Percentiles rank a stretch among this genome's conserved stretches.
phyloP scores from a whole-genome alignment of 2,888 invertebrate genomes.

The Noctua pronuba region DNA sequence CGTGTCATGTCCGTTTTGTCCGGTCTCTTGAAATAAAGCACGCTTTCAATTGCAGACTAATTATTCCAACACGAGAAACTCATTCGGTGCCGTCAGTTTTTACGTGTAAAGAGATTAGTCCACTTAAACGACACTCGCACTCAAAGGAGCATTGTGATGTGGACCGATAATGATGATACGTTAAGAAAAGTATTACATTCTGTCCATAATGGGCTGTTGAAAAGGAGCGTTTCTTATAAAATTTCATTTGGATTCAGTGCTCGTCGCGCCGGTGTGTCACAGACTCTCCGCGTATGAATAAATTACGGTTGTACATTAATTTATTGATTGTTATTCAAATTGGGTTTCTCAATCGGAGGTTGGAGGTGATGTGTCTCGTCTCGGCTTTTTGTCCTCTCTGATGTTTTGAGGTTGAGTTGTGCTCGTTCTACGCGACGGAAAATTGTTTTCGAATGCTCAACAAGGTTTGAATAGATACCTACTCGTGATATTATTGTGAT shows the following conservation, averaged over 20 bases:
- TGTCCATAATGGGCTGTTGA: slow-evolving; percentile 84
- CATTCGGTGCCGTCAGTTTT: slow-evolving; percentile 88
- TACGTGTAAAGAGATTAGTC: slow-evolving; percentile 90
- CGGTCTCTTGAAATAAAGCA: slow-evolving; percentile 88
- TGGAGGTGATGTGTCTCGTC: slow-evolving; percentile 87
- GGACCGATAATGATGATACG: slow-evolving; percentile 87
- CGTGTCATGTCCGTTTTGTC: slow-evolving; percentile 87
- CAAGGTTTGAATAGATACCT: slow-evolving; percentile 70
- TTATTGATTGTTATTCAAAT: slow-evolving; percentile 91
- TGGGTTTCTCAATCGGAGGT: slow-evolving; percentile 89
- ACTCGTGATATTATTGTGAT: slow-evolving; percentile 69
- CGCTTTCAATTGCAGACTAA: slow-evolving; percentile 90
- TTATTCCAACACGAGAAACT: slow-evolving; percentile 90
- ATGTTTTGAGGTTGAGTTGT: slow-evolving; percentile 82
- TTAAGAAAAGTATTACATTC: slow-evolving; percentile 88
- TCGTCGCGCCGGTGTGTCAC: slow-evolving; percentile 85
- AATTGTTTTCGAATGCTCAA: slow-evolving; percentile 80
- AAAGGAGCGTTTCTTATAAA: slow-evolving; percentile 88
- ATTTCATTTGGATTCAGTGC: slow-evolving; percentile 88
- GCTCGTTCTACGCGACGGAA: slow-evolving; percentile 75
- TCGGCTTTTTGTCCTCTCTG: slow-evolving; percentile 80
- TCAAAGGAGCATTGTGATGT: slow-evolving; percentile 86
- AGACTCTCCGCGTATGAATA: slow-evolving; percentile 86
- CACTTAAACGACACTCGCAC: slow-evolving; percentile 84
- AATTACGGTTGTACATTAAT: slow-evolving; percentile 88